Evolutionary conservation across 1,140 invertebrate genomes (phyloP), one percentile per base, ranked within the genome.

Genomic region (Akabosia matsudoensis): DNA sequence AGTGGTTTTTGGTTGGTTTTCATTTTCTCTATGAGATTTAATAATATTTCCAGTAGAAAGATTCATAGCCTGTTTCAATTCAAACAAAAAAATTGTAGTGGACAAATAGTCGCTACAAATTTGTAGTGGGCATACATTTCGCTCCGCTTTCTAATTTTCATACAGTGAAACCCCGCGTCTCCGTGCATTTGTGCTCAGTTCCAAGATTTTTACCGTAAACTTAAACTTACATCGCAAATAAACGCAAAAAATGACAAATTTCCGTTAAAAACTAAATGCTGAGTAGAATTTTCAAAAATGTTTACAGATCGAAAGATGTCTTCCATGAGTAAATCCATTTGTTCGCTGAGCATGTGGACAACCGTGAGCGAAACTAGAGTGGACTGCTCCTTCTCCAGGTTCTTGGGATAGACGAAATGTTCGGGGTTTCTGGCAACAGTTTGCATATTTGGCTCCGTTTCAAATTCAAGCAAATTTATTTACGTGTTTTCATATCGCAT

Each of bases 371-470:
- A 76, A 18, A 78, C n/a, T 26, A 70, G 77, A 4, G 71, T 64
- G 2, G 76, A n/a, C 45, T 80, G 79, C 54, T 70, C 70, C 13
- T 76, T 28, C n/a, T 76, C 70, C 1, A 80, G 18, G 45, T 74
- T 61, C 52, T 78, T 77, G 14, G 78, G 51, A 31, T 70, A 80
- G 24, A 54, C 16, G 52, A 78, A 80, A 73, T 80, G 79, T 0
- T 75, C 70, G 24, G 71, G 64, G 64, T 80, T 76, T 0, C 45
- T 14, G 1, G 74, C 18, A 0, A 72, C 76, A 7, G 28, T 34
- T 26, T 52, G 24, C 7, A 80, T n/a, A n/a, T 28, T 61, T 73
- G 30, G 14, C 78, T 56, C 28, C 75, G 70, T 26, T 76, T 54
- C 33, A 54, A 37, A 13, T 80, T 74, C 0, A 51, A 18, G n/a